Percentiles rank a stretch among this genome's conserved stretches.
These are phyloP conservation scores for Euschistus heros DNA, from an alignment of 1,140 invertebrate genomes.

Conservation along the genomic window DNA sequence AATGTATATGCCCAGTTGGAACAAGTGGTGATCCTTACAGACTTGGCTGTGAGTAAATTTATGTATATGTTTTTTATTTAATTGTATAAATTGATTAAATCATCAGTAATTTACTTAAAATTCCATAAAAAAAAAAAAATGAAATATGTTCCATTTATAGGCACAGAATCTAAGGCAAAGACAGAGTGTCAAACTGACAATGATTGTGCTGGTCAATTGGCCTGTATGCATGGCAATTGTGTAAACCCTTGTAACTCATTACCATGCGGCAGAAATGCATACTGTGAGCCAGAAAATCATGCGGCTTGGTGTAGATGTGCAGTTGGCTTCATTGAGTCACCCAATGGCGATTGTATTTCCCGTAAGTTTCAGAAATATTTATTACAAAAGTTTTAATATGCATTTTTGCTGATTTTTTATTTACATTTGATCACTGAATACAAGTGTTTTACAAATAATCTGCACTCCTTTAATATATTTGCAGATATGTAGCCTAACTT, in stretches of 20 bases:
- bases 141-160: not conserved
- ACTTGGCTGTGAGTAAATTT: constrained; percentile 51
- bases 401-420: not conserved
- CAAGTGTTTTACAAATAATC: no score
- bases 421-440: not conserved
- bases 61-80: not conserved
- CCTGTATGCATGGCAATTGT: constrained; percentile 64
- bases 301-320: constrained; percentile 77
- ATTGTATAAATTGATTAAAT: not conserved
- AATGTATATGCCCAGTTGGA: constrained; percentile 71
- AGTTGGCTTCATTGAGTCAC: constrained; percentile 64
- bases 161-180: constrained; percentile 11
- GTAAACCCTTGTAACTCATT: constrained; percentile 68
- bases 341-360: constrained; percentile 66
- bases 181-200: constrained; percentile 55
- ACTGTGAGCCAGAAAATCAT: constrained; percentile 78
- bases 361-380: constrained; percentile 38
- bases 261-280: constrained; percentile 70
- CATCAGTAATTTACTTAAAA: not conserved
- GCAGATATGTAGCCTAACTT: no score
- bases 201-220: constrained; percentile 67
- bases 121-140: not conserved
- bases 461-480: no score
- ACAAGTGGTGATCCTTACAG: constrained; percentile 75
- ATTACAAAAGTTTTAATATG: not conserved